Evolutionary conservation across 2,113 vertebrate species (phyloP).

Genomic region (Catharus fuscescens): DNA sequence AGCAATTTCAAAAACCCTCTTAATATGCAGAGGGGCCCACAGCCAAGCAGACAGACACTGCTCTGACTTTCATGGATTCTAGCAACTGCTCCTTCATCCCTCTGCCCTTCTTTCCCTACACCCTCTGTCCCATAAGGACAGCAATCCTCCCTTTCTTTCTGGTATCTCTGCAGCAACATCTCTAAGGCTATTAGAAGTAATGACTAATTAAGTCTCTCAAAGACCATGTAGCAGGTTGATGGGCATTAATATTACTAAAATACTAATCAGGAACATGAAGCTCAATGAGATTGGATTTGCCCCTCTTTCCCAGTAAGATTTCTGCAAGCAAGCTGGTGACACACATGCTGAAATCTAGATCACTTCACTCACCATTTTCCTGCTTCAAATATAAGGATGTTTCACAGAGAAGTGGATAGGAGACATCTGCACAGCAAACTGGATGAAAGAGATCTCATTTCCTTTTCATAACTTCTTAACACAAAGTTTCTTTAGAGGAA

Average conservation of each 20-base stretch:
- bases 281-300: neutral
- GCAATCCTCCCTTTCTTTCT: neutral
- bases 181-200: neutral
- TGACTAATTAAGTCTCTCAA: neutral
- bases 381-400: neutral
- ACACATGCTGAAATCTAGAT: neutral
- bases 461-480: neutral
- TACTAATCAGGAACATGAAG: neutral
- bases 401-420: neutral
- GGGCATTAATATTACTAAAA: neutral
- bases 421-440: neutral
- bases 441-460: neutral
- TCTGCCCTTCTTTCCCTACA: neutral
- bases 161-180: neutral
- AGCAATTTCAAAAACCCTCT: neutral
- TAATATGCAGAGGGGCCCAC: neutral
- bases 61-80: neutral
- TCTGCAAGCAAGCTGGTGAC: neutral
- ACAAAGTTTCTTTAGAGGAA: neutral
- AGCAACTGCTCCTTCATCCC: neutral
- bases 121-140: accelerated
- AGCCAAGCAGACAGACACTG: accelerated
- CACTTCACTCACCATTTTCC: neutral
- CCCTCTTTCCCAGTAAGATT: neutral
- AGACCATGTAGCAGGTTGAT: neutral